These are phyloP conservation scores for Pseudomyrmex concolor DNA, from an alignment of 1,140 invertebrate genomes.

Conservation along the genomic window DNA sequence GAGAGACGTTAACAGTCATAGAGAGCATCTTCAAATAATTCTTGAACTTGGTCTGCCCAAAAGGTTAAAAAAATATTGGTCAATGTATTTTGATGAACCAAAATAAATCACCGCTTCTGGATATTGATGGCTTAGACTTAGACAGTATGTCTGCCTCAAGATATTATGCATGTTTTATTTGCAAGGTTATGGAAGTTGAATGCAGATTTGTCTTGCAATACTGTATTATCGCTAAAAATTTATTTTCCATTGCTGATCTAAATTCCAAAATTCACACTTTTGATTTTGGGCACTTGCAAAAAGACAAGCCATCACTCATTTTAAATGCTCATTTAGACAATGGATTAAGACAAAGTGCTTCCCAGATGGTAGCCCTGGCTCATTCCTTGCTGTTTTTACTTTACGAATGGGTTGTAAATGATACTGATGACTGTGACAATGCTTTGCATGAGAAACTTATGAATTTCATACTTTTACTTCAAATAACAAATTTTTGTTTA, in stretches of 20 bases:
- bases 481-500: slow-evolving; percentile 4
- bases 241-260: background rate
- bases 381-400: background rate
- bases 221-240: background rate
- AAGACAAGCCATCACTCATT: background rate
- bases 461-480: background rate
- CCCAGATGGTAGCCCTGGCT: background rate
- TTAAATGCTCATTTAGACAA: background rate
- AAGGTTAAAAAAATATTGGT: background rate
- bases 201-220: background rate
- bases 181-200: background rate
- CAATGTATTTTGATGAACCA: background rate
- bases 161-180: background rate
- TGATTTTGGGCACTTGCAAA: background rate
- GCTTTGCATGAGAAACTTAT: background rate
- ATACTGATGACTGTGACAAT: background rate
- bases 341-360: background rate
- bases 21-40: background rate
- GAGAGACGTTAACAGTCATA: background rate
- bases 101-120: background rate
- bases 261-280: background rate
- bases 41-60: background rate
- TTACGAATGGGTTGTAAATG: no score
- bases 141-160: background rate
- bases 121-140: background rate